These are phyloP conservation scores for Geococcyx californianus DNA, from an alignment of 2,113 vertebrate species.

Conservation along the genomic window DNA sequence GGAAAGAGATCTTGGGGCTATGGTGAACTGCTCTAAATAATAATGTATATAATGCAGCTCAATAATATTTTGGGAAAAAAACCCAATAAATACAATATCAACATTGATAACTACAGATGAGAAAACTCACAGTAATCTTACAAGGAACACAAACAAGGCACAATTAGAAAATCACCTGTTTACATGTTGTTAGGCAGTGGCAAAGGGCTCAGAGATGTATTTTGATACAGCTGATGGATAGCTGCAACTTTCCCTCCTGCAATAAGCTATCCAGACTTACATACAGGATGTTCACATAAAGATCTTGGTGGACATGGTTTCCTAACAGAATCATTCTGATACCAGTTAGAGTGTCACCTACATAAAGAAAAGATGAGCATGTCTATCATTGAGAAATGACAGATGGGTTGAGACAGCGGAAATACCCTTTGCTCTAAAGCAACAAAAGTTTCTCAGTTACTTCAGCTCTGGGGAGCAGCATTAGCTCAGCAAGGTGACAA, in stretches of 20 bases:
- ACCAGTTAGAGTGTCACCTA: not conserved
- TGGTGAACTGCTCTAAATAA: not conserved
- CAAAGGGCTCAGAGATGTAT: not conserved
- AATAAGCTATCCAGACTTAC: not conserved
- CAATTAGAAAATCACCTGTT: not conserved
- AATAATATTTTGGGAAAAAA: not conserved
- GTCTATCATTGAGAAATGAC: not conserved
- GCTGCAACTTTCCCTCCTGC: not conserved
- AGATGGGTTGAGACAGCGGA: not conserved
- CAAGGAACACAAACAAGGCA: not conserved
- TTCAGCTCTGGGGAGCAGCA: not conserved
- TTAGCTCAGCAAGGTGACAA: not conserved
- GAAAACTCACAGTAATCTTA: not conserved
- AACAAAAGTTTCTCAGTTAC: not conserved
- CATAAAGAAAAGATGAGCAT: not conserved
- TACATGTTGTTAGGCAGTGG: not conserved
- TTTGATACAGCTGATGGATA: not conserved
- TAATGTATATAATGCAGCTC: not conserved
- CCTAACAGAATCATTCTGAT: not conserved
- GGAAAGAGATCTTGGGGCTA: not conserved
- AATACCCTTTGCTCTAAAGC: not conserved
- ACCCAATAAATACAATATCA: not conserved
- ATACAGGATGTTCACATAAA: not conserved
- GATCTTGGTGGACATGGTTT: not conserved
- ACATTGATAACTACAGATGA: not conserved